Percentiles rank a stretch among this genome's conserved stretches.
Conservation (phyloP, 2,113 vertebrate species). For the Tursiops truncatus region DNA sequence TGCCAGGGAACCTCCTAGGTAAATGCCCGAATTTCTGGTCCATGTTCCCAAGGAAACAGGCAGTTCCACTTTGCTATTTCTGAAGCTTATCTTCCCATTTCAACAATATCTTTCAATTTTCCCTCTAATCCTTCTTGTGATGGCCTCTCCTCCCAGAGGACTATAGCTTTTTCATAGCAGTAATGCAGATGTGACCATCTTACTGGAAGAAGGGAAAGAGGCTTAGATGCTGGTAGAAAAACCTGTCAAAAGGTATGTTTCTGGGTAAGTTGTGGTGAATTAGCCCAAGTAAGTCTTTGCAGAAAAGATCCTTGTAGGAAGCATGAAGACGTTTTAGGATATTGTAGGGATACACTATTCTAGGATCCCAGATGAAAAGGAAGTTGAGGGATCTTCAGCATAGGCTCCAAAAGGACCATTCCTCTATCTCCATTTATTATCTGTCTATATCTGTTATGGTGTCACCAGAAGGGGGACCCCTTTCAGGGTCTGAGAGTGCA, state of each 20-base stretch:
- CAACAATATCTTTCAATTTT: neutral
- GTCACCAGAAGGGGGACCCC: too few relatives aligned
- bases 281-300: neutral
- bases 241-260: neutral
- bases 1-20: neutral
- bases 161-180: neutral
- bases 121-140: neutral
- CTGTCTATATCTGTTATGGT: neutral
- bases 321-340: neutral
- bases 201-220: neutral
- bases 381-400: neutral
- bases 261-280: neutral
- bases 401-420: neutral
- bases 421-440: neutral
- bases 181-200: neutral
- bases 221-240: neutral
- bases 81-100: neutral
- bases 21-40: neutral
- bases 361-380: neutral
- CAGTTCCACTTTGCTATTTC: neutral
- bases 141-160: neutral
- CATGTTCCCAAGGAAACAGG: neutral
- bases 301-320: neutral
- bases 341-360: neutral
- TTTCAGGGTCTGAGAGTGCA: too few relatives aligned